These are phyloP conservation scores for Halcyon leucocephala DNA, from an alignment of 2,797 vertebrate species.

Conservation along the genomic window DNA sequence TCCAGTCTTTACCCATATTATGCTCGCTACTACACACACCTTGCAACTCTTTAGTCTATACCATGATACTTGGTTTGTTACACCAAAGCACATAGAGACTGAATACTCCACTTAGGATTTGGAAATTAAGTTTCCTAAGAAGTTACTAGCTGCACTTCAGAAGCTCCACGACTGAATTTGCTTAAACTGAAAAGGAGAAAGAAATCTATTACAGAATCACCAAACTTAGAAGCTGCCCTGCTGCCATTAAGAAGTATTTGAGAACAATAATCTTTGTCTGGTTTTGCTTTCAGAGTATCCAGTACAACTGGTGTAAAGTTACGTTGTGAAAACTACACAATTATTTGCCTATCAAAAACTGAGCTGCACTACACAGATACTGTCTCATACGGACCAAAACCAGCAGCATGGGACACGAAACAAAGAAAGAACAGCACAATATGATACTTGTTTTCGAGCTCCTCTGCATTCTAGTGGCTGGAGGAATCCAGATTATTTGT, in stretches of 20 bases:
- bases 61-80: neutral
- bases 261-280: neutral
- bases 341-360: neutral
- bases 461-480: neutral
- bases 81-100: neutral
- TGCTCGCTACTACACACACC: neutral
- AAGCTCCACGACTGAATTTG: neutral
- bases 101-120: neutral
- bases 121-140: neutral
- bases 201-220: neutral
- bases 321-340: neutral
- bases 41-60: neutral
- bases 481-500: neutral
- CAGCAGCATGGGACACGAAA: fast-evolving
- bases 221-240: neutral
- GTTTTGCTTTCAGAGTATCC: neutral
- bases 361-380: neutral
- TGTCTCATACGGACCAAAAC: neutral
- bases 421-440: neutral
- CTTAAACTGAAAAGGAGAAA: neutral
- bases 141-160: neutral
- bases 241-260: neutral
- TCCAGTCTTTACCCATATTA: neutral
- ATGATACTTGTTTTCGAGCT: neutral
- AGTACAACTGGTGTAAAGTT: neutral